A percentile compares a stretch with the other conserved stretches of the same genome.
These are phyloP conservation scores for Urocitellus parryii DNA, from an alignment of 2,113 vertebrate genomes.

Conservation along the genomic window DNA sequence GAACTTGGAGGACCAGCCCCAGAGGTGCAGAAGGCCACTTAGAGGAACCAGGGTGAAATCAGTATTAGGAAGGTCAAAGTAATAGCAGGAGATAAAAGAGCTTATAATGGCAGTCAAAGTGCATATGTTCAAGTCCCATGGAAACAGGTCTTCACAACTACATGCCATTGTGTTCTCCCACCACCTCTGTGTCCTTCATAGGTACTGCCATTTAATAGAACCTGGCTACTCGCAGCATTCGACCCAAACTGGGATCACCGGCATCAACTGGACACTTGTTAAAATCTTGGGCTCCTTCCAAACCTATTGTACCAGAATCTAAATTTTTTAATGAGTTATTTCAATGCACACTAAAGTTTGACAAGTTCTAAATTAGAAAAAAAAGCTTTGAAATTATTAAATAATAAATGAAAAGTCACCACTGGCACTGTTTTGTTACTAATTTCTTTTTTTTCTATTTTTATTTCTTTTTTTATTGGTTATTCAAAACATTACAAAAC, in stretches of 20 bases:
- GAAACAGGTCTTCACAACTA: too few species aligned
- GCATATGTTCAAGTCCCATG: background rate
- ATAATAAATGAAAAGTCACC: background rate
- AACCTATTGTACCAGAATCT: background rate
- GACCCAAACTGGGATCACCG: background rate
- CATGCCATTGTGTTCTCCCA: background rate
- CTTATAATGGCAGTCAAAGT: accelerated
- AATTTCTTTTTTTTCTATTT: background rate
- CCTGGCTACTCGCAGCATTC: background rate
- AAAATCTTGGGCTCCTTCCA: background rate
- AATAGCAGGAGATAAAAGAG: background rate
- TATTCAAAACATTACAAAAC: too few species aligned
- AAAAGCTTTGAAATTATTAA: background rate
- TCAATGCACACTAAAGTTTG: background rate
- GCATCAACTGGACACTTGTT: background rate
- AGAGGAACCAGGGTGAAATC: background rate
- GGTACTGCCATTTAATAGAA: background rate
- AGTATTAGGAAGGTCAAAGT: background rate
- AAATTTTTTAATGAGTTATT: background rate
- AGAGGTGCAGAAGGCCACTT: background rate
- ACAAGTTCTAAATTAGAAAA: background rate
- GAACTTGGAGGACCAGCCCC: background rate
- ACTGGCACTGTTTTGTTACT: background rate
- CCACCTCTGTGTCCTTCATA: background rate
- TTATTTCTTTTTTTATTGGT: too few species aligned